Evolutionary conservation across 2,888 invertebrate species (phyloP), one percentile per base, ranked within the genome.

Genomic region (Congeria kusceri): DNA sequence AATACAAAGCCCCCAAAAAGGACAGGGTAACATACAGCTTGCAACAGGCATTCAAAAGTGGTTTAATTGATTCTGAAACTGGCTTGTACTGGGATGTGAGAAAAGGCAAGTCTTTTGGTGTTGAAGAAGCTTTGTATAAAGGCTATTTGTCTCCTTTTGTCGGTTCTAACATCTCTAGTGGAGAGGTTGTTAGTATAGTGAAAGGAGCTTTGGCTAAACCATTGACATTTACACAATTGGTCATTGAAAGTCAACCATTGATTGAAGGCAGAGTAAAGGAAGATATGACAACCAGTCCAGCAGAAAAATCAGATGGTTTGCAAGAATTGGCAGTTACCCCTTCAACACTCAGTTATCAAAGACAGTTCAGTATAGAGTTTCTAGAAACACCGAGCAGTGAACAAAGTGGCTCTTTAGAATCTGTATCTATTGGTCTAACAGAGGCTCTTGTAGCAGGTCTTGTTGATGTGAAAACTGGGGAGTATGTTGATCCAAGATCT

Each of bases 401-500:
- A 58, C 18, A 23, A 23, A 27, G 25, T 53, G 53, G 25, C 13
- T 25, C 20, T 5, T 65, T 23, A 23, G 20, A 23, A 44, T 62
- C 57, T 11, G 27, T 65, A n/a, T 65, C 70, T 15, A 64, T 83
- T 9, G 78, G 73, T 29, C 39, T 84, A n/a, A 73, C 84, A 3
- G 87, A 88, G 68, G 90, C 90, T n/a, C 68, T 89, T 9, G 73
- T 77, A 66, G 72, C 80, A 47, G 89, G 89, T 23, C 73, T 87
- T 49, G 91, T 94, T 68, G 93, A 94, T 80, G 88, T 87, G 63
- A 86, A 86, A 61, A 92, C 91, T 56, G 98, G 98, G 32, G 95
- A 95, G 84, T 96, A 98, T 75, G 94, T 96, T 5, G 98, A 99
- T 94, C 96, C 97, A 2, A 95, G 96, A 89, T 95, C 96, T 77